Base-by-base conservation (phyloP, 2,797 vertebrate species). In the Salarias fasciatus region DNA sequence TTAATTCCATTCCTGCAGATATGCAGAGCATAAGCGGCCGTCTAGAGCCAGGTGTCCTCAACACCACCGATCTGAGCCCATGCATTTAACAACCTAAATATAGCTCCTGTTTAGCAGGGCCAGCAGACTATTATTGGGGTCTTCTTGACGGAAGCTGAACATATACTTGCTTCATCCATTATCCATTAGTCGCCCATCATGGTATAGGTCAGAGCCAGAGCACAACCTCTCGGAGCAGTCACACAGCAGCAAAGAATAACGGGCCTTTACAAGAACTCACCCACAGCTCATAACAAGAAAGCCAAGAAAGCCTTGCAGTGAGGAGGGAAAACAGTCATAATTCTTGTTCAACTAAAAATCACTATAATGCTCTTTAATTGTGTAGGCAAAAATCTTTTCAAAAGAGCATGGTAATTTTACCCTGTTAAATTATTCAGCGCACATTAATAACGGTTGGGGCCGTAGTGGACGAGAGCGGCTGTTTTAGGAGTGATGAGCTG, bases 381-480 rank as follows among this genome's bases (percentile, higher is more conserved):
- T 92, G 91, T 89, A 89, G 90, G 89, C 90, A 91, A 92, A 93
- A 92, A 91, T 92, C 88, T 91, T 86, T 89, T 93, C 90, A 91
- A 89, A 92, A 92, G 90, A 91, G 86, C 90, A 92, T 92, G 91
- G 90, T 94, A 93, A 93, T 94, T 93, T 94, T 92, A 92, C 88
- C 86, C 90, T 87, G 86, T 87, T 94, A 80, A 94, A 94, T 94
- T 87, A 94, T 94, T 93, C 92, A 94, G 84, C 12, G 48, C 88
- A 92, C 92, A 93, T 93, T 94, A 92, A 93, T 93, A 94, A 93
- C 89, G 77, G 86, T 86, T 79, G 82, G 84, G 86, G 90, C 85
- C 47, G 72, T 72, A 71, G 75, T 85, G 78, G 79, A 87, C 83
- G 86, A 86, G 85, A 84, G 79, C 85, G 85, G 85, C 89, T 91